Evolutionary conservation across 2,888 invertebrate species (phyloP).

Genomic region (Blera fallax): DNA sequence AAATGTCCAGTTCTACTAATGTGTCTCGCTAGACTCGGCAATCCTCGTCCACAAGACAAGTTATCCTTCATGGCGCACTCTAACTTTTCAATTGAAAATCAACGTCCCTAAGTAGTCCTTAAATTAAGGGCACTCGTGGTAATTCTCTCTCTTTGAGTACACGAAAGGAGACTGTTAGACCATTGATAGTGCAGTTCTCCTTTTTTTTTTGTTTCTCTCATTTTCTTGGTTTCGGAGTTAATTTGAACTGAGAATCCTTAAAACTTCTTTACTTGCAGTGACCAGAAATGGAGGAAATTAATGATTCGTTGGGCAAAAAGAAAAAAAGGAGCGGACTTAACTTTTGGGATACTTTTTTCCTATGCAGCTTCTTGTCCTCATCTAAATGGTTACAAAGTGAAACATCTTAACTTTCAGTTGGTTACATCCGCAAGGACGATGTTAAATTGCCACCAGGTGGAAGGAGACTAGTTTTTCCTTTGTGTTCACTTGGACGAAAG

Average conservation of each 20-base stretch:
- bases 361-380: neutral
- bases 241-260: constrained; percentile 40
- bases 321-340: neutral
- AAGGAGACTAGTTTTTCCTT: constrained; percentile 2
- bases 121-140: constrained; percentile 64
- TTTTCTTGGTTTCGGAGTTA: constrained; percentile 35
- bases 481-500: neutral
- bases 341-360: neutral
- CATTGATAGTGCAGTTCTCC: neutral
- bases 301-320: constrained; percentile 10
- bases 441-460: constrained; percentile 29
- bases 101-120: constrained; percentile 67
- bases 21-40: neutral
- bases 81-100: constrained; percentile 66
- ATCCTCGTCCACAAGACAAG: constrained; percentile 34
- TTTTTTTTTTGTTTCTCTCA: neutral
- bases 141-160: constrained; percentile 30
- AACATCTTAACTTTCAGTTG: constrained; percentile 58
- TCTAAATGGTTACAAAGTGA: constrained; percentile 55
- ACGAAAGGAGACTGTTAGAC: constrained; percentile 26
- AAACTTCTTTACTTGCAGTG: constrained; percentile 7
- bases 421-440: constrained; percentile 28
- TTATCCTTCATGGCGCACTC: constrained; percentile 54
- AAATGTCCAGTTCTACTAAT: neutral
- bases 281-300: constrained; percentile 38